Evolutionary conservation across 1,140 invertebrate genomes (phyloP), one percentile per base, ranked within the genome.

Genomic region (Musca vetustissima): DNA sequence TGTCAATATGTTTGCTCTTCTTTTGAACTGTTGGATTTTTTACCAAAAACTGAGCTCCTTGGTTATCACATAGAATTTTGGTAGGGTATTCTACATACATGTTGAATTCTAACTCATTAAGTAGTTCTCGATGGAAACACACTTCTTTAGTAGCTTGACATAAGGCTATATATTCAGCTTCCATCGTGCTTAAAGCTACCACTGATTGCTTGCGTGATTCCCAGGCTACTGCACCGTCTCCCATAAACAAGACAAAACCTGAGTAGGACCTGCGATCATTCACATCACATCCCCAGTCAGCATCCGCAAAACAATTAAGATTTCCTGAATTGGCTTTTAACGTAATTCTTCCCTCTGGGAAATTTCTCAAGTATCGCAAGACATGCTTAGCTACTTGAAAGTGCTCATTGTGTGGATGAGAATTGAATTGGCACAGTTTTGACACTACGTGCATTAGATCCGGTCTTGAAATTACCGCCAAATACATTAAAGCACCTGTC

Each of bases 121-220:
- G 61, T 11, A 84, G 70, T 32, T 70, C 66, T 66, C 71, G 73
- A 32, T n/a, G n/a, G n/a, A n/a, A n/a, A n/a, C n/a, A n/a, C n/a
- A n/a, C n/a, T n/a, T n/a, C n/a, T n/a, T n/a, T n/a, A n/a, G n/a
- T n/a, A n/a, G n/a, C n/a, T n/a, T n/a, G n/a, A n/a, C n/a, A n/a
- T n/a, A n/a, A n/a, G n/a, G n/a, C n/a, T n/a, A n/a, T n/a, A n/a
- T n/a, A n/a, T n/a, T n/a, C n/a, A n/a, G n/a, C n/a, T n/a, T n/a
- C n/a, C n/a, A n/a, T n/a, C n/a, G n/a, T n/a, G n/a, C n/a, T n/a
- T n/a, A n/a, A n/a, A n/a, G n/a, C n/a, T n/a, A n/a, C 82, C 17
- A 75, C 75, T 50, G 71, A 67, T 78, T 86, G 86, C 69, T 84
- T 83, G 47, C 75, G 77, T n/a, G 75, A 79, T 36, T 73, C 72